Base-by-base conservation (phyloP, 2,113 vertebrate species). In the Misgurnus mizolepis region DNA sequence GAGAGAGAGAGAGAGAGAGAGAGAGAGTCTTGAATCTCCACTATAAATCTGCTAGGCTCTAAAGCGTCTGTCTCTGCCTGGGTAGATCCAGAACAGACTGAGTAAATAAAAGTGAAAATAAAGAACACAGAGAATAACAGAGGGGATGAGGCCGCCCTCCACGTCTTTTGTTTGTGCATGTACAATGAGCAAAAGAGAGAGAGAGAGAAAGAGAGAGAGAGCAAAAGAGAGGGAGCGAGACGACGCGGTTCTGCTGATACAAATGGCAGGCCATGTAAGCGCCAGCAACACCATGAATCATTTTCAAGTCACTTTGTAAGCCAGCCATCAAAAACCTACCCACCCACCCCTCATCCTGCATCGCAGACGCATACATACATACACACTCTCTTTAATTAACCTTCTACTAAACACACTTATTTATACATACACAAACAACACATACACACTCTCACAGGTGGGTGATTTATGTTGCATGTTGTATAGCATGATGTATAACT, bases 341-440 rank as follows among this genome's bases (percentile, higher is more conserved):
- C 47, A 47, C 68, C 58, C 60, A 39, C 55, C 47, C 58, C 58
- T 22, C 58, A 58, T 22, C 41, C 76, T 58, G 27, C 43, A 7
- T 15, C 15, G 15, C n/a, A 68, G 65, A 60, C n/a, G 22, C 40
- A 62, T 40, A 78, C 66, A 58, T 55, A 53, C 7, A 3, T 43
- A 34, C 80, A 12, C 74, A 71, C 82, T 84, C 79, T 84, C 75
- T 81, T 84, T 79, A 81, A 84, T 84, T 81, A 81, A 79, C 76
- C 55, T 81, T 70, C 27, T 10, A 67, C 53, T 78, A 78, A 71
- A 71, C 67, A 61, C 75, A 49, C 75, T 49, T 55, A 70, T 79
- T 49, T 64, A 58, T 61, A 47, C 67, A 67, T 61, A 40, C 67
- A 67, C 75, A 61, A 56, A 79, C 53, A 41, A 27, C 4, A 0